Evolutionary conservation across 2,113 vertebrate species (phyloP).

Genomic region (Planiliza haematocheilus): DNA sequence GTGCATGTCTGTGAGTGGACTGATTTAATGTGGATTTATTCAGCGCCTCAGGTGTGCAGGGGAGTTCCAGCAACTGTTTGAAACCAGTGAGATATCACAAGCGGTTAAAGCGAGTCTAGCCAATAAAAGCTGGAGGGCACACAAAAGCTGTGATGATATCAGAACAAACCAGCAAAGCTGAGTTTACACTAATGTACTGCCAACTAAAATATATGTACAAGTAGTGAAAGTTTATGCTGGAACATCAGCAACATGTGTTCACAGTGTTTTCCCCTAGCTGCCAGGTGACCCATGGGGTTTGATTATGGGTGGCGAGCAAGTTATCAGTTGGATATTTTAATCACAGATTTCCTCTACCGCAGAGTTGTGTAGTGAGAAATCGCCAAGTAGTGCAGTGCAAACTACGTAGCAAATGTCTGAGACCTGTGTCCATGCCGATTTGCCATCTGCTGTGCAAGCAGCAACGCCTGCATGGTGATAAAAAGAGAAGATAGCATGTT

Average conservation of each 20-base stretch:
- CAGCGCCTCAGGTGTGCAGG: conserved; percentile 12
- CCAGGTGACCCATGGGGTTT: conserved; percentile 8
- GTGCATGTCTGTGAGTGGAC: not conserved
- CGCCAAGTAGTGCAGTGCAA: conserved; percentile 45
- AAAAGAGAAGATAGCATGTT: conserved; percentile 16
- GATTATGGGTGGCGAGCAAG: conserved; percentile 21
- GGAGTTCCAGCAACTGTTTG: conserved; percentile 16
- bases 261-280: conserved; percentile 27
- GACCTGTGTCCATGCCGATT: conserved; percentile 51
- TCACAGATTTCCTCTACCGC: conserved; percentile 48
- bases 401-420: conserved; percentile 44
- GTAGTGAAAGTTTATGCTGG: conserved; percentile 19
- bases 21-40: conserved; percentile 16
- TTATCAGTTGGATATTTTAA: conserved; percentile 39
- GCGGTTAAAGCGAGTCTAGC: conserved; percentile 2
- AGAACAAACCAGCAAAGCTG: conserved; percentile 26
- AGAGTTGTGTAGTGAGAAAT: conserved; percentile 37
- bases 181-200: conserved; percentile 20
- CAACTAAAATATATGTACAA: conserved; percentile 15
- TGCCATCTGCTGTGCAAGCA: conserved; percentile 65
- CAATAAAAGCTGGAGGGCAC: conserved; percentile 43
- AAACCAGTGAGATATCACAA: conserved; percentile 21
- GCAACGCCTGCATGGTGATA: conserved; percentile 31
- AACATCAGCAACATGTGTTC: conserved; percentile 23
- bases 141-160: conserved; percentile 24